Conservation (phyloP, 2,797 vertebrate genomes). For the Danio jaintianensis region DNA sequence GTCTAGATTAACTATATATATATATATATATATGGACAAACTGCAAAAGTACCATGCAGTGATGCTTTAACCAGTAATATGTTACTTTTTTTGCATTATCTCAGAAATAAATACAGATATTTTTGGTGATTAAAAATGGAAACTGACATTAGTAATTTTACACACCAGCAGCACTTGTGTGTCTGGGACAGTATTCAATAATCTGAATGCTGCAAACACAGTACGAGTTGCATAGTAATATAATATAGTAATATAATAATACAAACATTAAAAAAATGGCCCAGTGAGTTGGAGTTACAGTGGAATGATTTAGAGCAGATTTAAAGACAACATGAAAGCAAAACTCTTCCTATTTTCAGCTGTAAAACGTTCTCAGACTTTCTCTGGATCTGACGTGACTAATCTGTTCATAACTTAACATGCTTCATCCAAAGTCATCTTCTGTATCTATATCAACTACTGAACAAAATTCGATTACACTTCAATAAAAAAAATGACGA, state of each 20-base stretch:
- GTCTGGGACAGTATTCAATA: neutral
- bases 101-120: too few species aligned
- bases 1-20: too few species aligned
- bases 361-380: neutral
- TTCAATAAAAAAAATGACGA: too few species aligned
- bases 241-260: too few species aligned
- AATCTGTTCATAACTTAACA: neutral
- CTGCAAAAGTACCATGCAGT: neutral
- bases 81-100: neutral
- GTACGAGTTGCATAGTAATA: neutral
- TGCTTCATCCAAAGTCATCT: too few species aligned
- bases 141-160: neutral
- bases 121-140: neutral
- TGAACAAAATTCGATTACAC: too few species aligned
- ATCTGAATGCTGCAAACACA: neutral
- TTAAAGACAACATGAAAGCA: constrained; percentile 8
- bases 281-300: neutral
- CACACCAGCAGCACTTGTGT: neutral
- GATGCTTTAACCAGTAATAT: neutral
- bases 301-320: constrained; percentile 5
- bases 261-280: neutral
- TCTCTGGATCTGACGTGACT: neutral
- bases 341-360: neutral
- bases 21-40: too few species aligned
- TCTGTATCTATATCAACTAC: too few species aligned